Evolutionary conservation across 2,888 invertebrate genomes (phyloP), one percentile per base, ranked within the genome.

Genomic region (Drosophila borealis): DNA sequence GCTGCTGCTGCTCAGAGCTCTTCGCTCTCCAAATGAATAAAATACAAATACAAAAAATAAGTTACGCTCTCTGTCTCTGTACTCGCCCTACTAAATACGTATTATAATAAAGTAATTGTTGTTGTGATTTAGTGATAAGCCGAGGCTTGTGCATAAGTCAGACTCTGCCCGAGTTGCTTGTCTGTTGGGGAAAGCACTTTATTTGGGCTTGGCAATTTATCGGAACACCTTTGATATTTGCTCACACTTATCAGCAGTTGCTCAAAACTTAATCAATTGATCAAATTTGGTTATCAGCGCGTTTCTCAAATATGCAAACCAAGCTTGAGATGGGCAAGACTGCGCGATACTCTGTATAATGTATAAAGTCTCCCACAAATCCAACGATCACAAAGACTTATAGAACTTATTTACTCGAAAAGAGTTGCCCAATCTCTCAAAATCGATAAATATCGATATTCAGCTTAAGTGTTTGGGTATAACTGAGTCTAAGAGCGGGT

Each of bases 101-200:
- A 39, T 14, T 44, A 11, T 11, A 36, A 41, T 17, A 17, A 4
- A 14, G 9, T 62, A 29, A 29, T 41, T 67, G 42, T 48, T 64
- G 39, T 44, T 34, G 9, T n/a, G 59, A 69, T 60, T 63, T 42
- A 49, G 53, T 73, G 76, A 73, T 73, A 66, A 76, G 70, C 61
- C 17, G 19, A n/a, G 21, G 13, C 17, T 37, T 17, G 45, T 19
- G 19, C 17, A 39, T 13, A 51, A 17, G 5, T 6, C 56, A 50
- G 37, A 41, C 17, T 19, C 11, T 48, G 42, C 4, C 5, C 13
- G 11, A 46, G 21, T 19, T 29, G 29, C 9, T 29, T 19, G 41
- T 17, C 6, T 41, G 17, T 17, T 41, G 41, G 21, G 45, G 9
- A 25, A n/a, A n/a, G 10, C 19, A 39, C 5, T 41, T 41, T 33